phyloP scores from a whole-genome alignment of 2,888 invertebrate genomes.

The Dynastes hyllus region DNA sequence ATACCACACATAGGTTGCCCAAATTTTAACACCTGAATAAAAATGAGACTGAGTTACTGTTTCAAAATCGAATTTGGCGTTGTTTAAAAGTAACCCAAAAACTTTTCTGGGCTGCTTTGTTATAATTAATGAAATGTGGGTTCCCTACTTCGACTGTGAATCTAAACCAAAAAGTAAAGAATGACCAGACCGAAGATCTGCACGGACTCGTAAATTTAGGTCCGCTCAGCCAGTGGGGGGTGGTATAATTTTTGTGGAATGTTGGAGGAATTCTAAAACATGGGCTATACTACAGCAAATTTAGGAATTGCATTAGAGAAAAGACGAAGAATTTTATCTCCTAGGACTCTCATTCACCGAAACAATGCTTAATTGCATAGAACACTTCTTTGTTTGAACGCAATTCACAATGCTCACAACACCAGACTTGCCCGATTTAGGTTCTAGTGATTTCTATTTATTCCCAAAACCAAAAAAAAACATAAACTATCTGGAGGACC shows the following conservation, averaged over 20 bases:
- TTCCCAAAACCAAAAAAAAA: background rate
- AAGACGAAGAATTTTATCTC: background rate
- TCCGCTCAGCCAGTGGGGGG: too few relatives aligned
- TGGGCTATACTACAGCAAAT: too few relatives aligned
- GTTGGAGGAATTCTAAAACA: too few relatives aligned
- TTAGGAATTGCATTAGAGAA: background rate
- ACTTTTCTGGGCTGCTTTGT: background rate
- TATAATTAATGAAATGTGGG: background rate
- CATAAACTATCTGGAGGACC: background rate
- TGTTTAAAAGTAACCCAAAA: background rate
- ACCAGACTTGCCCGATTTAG: too few relatives aligned
- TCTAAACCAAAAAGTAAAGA: background rate
- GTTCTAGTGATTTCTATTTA: too few relatives aligned
- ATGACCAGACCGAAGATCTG: too few relatives aligned
- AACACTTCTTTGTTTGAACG: background rate
- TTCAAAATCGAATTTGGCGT: background rate
- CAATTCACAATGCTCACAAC: background rate
- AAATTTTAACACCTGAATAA: background rate
- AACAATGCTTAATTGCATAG: background rate
- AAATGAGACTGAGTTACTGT: background rate
- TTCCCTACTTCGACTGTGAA: background rate
- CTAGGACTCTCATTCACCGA: background rate
- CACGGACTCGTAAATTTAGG: too few relatives aligned
- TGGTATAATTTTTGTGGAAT: too few relatives aligned
- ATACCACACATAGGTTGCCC: background rate